Evolutionary conservation across 1,140 invertebrate species (phyloP).

Genomic region (Panagrolaimus sp.): DNA sequence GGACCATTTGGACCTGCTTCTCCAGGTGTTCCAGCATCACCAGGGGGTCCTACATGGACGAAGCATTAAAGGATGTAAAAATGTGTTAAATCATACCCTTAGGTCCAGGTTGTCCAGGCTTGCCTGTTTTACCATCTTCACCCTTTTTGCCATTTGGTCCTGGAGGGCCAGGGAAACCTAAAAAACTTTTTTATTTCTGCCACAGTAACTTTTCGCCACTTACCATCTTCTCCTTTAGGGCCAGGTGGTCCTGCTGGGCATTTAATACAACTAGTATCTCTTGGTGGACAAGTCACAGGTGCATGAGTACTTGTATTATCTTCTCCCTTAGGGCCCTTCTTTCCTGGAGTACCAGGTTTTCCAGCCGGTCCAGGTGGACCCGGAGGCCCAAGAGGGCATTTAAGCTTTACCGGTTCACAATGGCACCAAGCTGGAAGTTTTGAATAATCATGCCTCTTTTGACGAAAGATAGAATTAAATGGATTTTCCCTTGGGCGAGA

Average conservation of each 20-base stretch:
- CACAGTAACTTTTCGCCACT: too few relatives aligned
- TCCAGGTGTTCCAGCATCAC: slow-evolving; percentile 20
- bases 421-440: slow-evolving; percentile 2
- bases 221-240: slow-evolving; percentile 14
- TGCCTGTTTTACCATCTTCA: slow-evolving; percentile 21
- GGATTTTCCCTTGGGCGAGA: neutral
- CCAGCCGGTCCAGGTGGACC: slow-evolving; percentile 25
- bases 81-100: too few relatives aligned
- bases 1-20: slow-evolving; percentile 12
- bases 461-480: neutral
- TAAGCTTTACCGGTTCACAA: neutral
- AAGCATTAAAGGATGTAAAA: too few relatives aligned
- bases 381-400: slow-evolving; percentile 23
- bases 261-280: slow-evolving; percentile 13
- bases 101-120: slow-evolving; percentile 16
- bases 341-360: slow-evolving; percentile 23
- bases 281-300: slow-evolving; percentile 6
- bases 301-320: slow-evolving; percentile 6
- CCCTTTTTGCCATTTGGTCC: slow-evolving; percentile 21
- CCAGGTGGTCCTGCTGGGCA: slow-evolving; percentile 28
- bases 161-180: slow-evolving; percentile 11
- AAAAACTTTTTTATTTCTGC: too few relatives aligned
- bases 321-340: neutral
- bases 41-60: slow-evolving; percentile 17
- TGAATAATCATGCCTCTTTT: neutral